Evolutionary conservation across 2,888 invertebrate species (phyloP), one percentile per base, ranked within the genome.

Genomic region (Andricus curvator): DNA sequence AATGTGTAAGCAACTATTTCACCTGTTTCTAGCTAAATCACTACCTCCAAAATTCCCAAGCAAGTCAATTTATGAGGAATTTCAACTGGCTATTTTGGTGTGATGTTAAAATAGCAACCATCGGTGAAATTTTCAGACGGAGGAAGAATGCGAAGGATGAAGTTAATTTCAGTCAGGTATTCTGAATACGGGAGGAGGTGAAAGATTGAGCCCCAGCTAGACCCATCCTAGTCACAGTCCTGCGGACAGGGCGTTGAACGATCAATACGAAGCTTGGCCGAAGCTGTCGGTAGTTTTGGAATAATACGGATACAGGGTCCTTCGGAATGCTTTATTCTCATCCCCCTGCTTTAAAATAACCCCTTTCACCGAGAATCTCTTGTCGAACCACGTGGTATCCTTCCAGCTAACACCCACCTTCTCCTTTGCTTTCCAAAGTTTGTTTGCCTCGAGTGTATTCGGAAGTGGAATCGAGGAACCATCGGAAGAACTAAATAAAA

Each of bases 211-310:
- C 83, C 67, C 80, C 78, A 78, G 70, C 84, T 83, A 84, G 84
- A 85, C 82, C 79, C 67, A 67, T 80, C 62, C 67, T 65, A 60
- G 74, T 60, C 74, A 56, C 56, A 74, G 74, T 60, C 74, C 74
- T 74, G 74, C 33, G 56, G 74, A 74, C 74, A 74, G 74, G 74
- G 74, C 74, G 74, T 74, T 74, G 74, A 60, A 65, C 80, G 86
- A 86, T 88, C 86, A 84, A 88, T 88, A 86, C 70, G 81, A 82
- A 86, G 86, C 80, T 88, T 88, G 83, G 84, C 80, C 80, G 67
- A 86, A 84, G 83, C 68, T 83, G 84, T 84, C 86, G 79, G 77
- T 81, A 77, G 62, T 78, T 80, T 83, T 77, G 76, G 82, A 86
- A 87, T 88, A 88, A 86, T 86, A 86, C 81, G 85, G 84, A 86